These are phyloP conservation scores for Epinotia ramella DNA, from an alignment of 2,888 invertebrate genomes.

Conservation along the genomic window DNA sequence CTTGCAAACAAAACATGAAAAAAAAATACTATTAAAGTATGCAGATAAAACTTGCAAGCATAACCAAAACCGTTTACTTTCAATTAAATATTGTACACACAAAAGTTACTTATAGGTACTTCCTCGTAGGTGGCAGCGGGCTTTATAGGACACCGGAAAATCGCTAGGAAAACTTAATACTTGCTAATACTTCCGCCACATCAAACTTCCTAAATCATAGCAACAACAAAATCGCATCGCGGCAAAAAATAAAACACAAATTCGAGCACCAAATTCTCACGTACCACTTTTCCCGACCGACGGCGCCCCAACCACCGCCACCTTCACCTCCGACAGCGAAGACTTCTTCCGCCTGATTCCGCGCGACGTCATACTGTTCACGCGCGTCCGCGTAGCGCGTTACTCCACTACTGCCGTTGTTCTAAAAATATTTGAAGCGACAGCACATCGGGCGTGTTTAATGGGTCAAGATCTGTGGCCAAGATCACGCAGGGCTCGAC, in stretches of 20 bases:
- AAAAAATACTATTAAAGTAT: too few species aligned
- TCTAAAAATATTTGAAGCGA: slow-evolving; percentile 81
- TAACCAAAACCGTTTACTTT: too few species aligned
- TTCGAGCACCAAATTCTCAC: slow-evolving; percentile 56
- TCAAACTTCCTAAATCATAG: background rate
- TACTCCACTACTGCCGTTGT: slow-evolving; percentile 38
- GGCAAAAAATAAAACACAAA: too few species aligned
- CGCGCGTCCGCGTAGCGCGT: slow-evolving; percentile 57
- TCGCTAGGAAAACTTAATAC: background rate
- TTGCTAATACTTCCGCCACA: background rate
- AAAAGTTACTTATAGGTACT: too few species aligned
- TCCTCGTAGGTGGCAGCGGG: too few species aligned
- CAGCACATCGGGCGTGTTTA: slow-evolving; percentile 77
- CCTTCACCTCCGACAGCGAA: slow-evolving; percentile 94
- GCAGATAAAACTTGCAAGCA: too few species aligned
- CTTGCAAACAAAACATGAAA: too few species aligned
- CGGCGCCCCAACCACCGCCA: slow-evolving; percentile 95
- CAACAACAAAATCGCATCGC: background rate
- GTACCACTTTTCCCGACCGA: slow-evolving; percentile 97
- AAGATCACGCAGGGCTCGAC: slow-evolving; percentile 74
- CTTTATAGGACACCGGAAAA: too few species aligned
- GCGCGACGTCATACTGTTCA: slow-evolving; percentile 88
- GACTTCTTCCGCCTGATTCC: slow-evolving; percentile 96
- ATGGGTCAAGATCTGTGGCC: slow-evolving; percentile 84
- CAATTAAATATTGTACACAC: too few species aligned